Base-by-base conservation (phyloP, 2,797 vertebrate genomes). In the Hydrocynus forskahlii region DNA sequence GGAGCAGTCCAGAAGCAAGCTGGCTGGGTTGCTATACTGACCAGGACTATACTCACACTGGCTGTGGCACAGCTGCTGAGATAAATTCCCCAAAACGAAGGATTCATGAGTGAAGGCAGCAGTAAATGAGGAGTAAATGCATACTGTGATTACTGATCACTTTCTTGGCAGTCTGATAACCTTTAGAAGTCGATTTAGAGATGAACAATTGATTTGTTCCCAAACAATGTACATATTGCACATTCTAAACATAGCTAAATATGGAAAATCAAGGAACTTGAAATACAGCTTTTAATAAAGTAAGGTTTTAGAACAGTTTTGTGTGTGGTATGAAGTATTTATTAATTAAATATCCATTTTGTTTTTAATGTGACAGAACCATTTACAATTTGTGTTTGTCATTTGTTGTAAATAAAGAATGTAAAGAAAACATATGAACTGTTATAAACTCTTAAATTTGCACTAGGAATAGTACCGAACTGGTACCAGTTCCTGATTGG, bases 41-140 rank as follows among this genome's bases (percentile, higher is more conserved):
- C 85, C 38, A 75, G 86, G 81, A 87, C 67, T 60, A 40, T 92
- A 67, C 81, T 84, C 13, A 8, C 86, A 13, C 71, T 93, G 1
- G 75, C 92, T 60, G 7, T 86, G 63, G 74, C 73, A 5, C 84
- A 89, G 79, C 71, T 92, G 16, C 76, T 88, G 35, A 87, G 74
- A 89, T 94, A 82, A 87, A 70, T 25, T 16, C 40, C 43, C 17
- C 40, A 64, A 25, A 29, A 38, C 7, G 13, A 63, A 73, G 40
- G 40, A 57, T 9, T 12, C 13, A 54, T 35, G 29, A 70, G 76
- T 77, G 59, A 77, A 21, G n/a, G 29, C 62, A 69, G 21, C 10
- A 2, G 45, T 12, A 77, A 5, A 17, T 54, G 19, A 77, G 57
- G 21, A 82, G 72, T 38, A 5, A 54, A 43, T 23, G 45, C 77